Percentiles rank a stretch among this genome's conserved stretches.
phyloP scores from a whole-genome alignment of 1,140 invertebrate genomes.

The Bursaphelenchus mucronatus region DNA sequence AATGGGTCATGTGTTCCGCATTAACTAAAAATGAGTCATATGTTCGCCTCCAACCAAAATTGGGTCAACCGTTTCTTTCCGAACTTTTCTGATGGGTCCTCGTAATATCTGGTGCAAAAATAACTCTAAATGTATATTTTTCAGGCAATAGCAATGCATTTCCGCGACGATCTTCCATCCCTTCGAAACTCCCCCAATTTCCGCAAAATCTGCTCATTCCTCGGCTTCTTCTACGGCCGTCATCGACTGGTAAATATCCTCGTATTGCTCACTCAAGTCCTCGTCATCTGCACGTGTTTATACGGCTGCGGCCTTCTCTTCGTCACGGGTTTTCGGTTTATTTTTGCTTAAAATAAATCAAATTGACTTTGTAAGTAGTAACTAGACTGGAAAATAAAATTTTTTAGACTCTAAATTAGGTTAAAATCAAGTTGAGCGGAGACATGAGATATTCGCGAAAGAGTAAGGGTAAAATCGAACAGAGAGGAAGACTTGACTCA shows the following conservation, averaged over 20 bases:
- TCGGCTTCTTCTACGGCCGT: slow-evolving; percentile 6
- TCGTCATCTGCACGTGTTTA: not conserved
- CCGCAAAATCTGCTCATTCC: not conserved
- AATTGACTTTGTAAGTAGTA: too few relatives aligned
- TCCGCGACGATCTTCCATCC: slow-evolving; percentile 24
- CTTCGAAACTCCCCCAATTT: slow-evolving; percentile 14
- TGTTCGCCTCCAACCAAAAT: not conserved
- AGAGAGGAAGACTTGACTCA: too few relatives aligned
- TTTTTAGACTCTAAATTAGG: too few relatives aligned
- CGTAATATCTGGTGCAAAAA: not conserved
- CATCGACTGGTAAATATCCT: not conserved
- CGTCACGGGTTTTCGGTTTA: too few relatives aligned
- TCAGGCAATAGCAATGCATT: slow-evolving; percentile 23
- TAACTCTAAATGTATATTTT: not conserved
- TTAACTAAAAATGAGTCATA: not conserved
- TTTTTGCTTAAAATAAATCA: too few relatives aligned
- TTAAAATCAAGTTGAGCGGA: too few relatives aligned
- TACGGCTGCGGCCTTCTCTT: too few relatives aligned
- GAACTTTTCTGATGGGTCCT: not conserved
- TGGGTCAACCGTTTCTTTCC: not conserved
- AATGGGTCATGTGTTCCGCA: not conserved
- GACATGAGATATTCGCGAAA: too few relatives aligned
- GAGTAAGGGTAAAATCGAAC: too few relatives aligned
- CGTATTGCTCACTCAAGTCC: slow-evolving; percentile 2
- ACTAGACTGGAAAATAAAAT: too few relatives aligned